Evolutionary conservation across 2,888 invertebrate species (phyloP), one percentile per base, ranked within the genome.

Genomic region (Glaucopsyche alexis): DNA sequence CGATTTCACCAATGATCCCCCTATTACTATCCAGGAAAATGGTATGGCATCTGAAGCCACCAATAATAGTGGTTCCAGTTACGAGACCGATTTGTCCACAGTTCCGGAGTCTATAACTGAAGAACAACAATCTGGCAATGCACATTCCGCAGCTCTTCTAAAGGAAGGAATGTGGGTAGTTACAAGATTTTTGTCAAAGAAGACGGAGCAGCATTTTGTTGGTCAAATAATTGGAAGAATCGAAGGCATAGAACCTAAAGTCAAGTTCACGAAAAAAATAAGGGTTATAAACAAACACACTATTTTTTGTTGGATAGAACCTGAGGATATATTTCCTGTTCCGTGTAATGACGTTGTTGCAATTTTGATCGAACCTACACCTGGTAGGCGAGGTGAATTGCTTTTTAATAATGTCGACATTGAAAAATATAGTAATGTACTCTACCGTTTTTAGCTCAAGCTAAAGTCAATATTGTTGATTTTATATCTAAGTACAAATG

Each of bases 311-410:
- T 67, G 67, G 67, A 67, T 67, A 38, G 67, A 69, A 47, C 67
- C n/a, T 47, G 45, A 47, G 19, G 67, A 69, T 69, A 69, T 69
- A 69, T 45, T 69, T 69, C 47, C 47, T 47, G 67, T 69, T 19
- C 67, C 45, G 47, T 13, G 45, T 69, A 19, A 69, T 69, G 67
- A 69, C 47, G 67, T 69, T 45, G 67, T 45, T 42, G 67, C 67
- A 45, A 42, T 69, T 45, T 47, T 69, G n/a, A 69, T 45, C 47
- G 67, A 69, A 69, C 67, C 45, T 47, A 47, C 67, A 45, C 67
- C 67, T 69, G 67, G 67, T 47, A 19, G 67, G 47, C 67, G 67
- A 45, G 67, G 42, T 42, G 67, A 67, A 73, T 74, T 64, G 73
- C 14, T 49, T 14, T 49, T 49, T 49, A 49, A 49, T 49, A 49